Base-by-base conservation (phyloP, 2,888 invertebrate species). In the Rhagophthalmus giganteus region DNA sequence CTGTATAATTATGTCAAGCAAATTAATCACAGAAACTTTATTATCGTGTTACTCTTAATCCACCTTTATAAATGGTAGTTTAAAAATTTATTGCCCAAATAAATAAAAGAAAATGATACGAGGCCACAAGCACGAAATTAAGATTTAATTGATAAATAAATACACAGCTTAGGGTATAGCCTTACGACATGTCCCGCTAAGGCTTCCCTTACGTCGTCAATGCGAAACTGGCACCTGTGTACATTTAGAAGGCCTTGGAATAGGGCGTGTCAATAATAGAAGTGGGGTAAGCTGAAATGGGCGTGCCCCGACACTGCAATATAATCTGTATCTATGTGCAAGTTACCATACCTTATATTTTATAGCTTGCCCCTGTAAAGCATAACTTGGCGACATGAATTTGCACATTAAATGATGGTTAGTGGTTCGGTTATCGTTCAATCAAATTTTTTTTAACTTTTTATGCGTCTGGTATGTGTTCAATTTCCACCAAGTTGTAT, bases 361-460 rank as follows among this genome's bases (percentile, higher is more conserved):
- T 65, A 66, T 63, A 66, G 59, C 55, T 48, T 45, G 41, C 37
- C 38, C 40, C 25, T 35, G 47, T 42, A 44, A 52, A 54, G 54
- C 44, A 54, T 35, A 45, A 33, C 42, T 45, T 53, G 65, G 59
- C 66, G 62, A 68, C 69, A 67, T 62, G 69, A 67, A 68, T 69
- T 68, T 68, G 65, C 68, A 67, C 68, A 68, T 68, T 69, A 69
- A 65, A 69, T 61, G 62, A 65, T 57, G 55, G 62, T 67, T 67
- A 64, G 53, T 35, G 38, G 58, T 54, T 40, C 26, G 42, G 42
- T 53, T 53, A 53, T 68, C 65, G 66, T 64, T 65, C 63, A 63
- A 67, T 66, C 65, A 61, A 60, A 64, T 62, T 62, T 59, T 62
- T 55, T 31, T 41, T 10, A 26, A 24, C 32, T 51, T 51, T 46